A percentile compares a stretch with the other conserved stretches of the same genome.
Conservation (phyloP, 2,888 invertebrate species). For the Aporophyla lueneburgensis region DNA sequence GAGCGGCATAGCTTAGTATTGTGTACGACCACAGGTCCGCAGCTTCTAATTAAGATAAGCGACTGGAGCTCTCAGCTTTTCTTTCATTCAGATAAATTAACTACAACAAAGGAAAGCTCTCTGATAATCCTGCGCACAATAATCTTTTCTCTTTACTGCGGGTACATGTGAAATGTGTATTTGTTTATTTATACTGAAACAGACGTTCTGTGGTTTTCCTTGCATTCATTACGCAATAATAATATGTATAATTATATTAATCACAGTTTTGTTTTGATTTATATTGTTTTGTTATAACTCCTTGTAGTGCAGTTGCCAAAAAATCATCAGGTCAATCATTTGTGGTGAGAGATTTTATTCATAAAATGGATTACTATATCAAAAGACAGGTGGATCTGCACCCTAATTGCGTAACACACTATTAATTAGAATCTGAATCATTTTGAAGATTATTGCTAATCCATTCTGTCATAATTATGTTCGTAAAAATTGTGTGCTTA, state of each 20-base stretch:
- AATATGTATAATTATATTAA: conserved; percentile 12
- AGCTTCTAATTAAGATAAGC: conserved; percentile 49
- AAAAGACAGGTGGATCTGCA: neutral
- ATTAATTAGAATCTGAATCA: too few species aligned
- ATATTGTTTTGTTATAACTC: neutral
- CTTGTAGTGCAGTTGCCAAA: neutral
- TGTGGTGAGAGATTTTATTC: neutral
- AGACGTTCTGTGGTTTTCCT: conserved; percentile 36
- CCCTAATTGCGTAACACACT: too few species aligned
- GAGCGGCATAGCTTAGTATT: conserved; percentile 8
- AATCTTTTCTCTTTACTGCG: conserved; percentile 21
- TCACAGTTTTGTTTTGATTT: neutral
- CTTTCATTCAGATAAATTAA: conserved; percentile 37
- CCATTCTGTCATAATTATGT: too few species aligned
- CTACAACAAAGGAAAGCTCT: conserved; percentile 34
- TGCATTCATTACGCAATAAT: conserved; percentile 15
- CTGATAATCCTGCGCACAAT: conserved; percentile 16
- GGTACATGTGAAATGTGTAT: conserved; percentile 4
- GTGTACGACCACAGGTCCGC: conserved; percentile 16
- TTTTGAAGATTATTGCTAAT: too few species aligned
- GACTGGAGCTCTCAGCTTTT: conserved; percentile 15
- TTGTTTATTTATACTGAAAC: conserved; percentile 4
- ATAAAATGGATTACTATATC: neutral
- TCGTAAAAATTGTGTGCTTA: too few species aligned
- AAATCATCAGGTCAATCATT: neutral